These are phyloP conservation scores for Canis aureus DNA, from an alignment of 2,113 vertebrate genomes.

Conservation along the genomic window DNA sequence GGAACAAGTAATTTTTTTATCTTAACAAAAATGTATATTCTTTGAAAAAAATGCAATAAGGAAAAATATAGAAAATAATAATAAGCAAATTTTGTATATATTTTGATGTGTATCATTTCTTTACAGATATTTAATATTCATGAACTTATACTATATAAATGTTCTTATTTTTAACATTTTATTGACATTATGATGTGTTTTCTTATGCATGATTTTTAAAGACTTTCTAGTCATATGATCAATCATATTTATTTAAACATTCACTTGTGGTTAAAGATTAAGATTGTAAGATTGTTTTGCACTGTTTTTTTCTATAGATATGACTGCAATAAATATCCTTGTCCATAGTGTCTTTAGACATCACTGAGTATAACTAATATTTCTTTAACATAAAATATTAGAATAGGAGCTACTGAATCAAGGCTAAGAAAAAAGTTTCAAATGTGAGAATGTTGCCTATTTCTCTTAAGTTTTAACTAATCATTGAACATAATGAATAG, in stretches of 20 bases:
- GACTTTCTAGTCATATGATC: background rate
- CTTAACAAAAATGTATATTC: background rate
- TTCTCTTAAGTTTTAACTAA: constrained; percentile 9
- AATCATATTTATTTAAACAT: background rate
- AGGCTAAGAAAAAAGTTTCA: background rate
- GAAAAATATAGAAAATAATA: background rate
- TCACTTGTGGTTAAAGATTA: background rate
- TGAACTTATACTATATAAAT: background rate
- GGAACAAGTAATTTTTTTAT: background rate
- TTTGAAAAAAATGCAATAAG: background rate
- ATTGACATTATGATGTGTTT: background rate
- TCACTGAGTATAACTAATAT: background rate
- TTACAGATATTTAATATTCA: background rate
- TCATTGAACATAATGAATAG: background rate
- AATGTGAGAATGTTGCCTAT: background rate
- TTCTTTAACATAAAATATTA: background rate
- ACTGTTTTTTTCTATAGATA: background rate
- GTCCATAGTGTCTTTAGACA: background rate
- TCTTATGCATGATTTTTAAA: constrained; percentile 12
- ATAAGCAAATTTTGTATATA: background rate
- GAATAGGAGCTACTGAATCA: background rate
- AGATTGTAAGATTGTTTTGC: background rate
- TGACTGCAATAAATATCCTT: background rate
- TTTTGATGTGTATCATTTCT: background rate
- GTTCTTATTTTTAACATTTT: background rate